Evolutionary conservation across 1,140 invertebrate species (phyloP).

Genomic region (Brachionus calyciflorus): DNA sequence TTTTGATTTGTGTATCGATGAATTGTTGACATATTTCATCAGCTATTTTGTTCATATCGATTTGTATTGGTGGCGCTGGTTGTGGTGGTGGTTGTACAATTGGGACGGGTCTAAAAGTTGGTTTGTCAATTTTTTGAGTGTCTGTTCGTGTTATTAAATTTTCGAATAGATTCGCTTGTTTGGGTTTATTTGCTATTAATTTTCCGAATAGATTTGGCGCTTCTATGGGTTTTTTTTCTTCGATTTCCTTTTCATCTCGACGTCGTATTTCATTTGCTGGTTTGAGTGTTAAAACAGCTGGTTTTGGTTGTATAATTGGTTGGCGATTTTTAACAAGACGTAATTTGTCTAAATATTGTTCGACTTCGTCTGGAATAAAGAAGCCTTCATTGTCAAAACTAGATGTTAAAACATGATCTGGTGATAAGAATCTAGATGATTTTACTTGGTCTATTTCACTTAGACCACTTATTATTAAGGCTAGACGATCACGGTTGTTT

Average conservation of each 20-base stretch:
- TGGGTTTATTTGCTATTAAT: not conserved
- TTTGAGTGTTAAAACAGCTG: not conserved
- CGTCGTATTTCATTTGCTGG: not conserved
- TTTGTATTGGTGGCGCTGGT: not conserved
- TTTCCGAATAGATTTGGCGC: not conserved
- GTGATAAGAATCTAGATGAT: not conserved
- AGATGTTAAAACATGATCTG: not conserved
- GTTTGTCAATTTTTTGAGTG: too few species aligned
- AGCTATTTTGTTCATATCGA: conserved; percentile 3
- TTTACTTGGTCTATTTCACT: not conserved
- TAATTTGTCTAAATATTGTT: not conserved
- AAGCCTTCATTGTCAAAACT: conserved; percentile 25
- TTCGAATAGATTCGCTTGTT: not conserved
- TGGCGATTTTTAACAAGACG: not conserved
- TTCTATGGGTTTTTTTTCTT: not conserved
- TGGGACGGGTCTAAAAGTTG: not conserved
- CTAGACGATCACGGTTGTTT: conserved; percentile 3
- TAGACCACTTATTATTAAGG: not conserved
- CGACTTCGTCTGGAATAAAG: not conserved
- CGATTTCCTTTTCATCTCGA: not conserved
- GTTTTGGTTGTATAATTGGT: conserved; percentile 9
- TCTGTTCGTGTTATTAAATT: conserved; percentile 12
- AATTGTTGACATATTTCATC: not conserved
- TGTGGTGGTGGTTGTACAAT: not conserved
- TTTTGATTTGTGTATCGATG: conserved; percentile 1